phyloP scores from a whole-genome alignment of 2,797 vertebrate genomes.

The Gallinago nigripennis region DNA sequence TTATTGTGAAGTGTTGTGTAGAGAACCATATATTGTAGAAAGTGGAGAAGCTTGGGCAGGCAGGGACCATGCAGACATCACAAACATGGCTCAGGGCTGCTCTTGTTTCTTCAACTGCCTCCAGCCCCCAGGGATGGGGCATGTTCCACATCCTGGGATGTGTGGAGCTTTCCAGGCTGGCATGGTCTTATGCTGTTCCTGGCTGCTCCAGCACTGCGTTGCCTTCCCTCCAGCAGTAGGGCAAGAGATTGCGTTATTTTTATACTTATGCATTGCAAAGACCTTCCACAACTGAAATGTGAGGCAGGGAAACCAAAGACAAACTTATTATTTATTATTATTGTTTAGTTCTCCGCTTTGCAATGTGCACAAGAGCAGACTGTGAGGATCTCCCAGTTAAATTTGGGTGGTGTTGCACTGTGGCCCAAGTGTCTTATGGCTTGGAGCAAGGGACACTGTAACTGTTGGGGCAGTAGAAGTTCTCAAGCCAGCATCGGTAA shows the following conservation, averaged over 20 bases:
- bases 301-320: background rate
- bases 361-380: background rate
- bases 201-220: background rate
- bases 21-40: background rate
- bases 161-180: background rate
- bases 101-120: accelerated
- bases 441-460: background rate
- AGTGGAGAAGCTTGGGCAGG: background rate
- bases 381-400: background rate
- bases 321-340: background rate
- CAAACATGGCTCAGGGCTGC: background rate
- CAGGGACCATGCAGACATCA: background rate
- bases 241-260: background rate
- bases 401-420: background rate
- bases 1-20: background rate
- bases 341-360: background rate
- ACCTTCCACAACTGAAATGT: background rate
- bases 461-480: background rate
- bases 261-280: background rate
- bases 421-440: background rate
- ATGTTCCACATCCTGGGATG: background rate
- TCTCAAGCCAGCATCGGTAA: background rate
- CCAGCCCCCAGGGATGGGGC: background rate
- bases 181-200: background rate
- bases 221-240: background rate